Evolutionary conservation across 2,113 vertebrate genomes (phyloP), one percentile per base, ranked within the genome.

Genomic region (Plestiodon gilberti): DNA sequence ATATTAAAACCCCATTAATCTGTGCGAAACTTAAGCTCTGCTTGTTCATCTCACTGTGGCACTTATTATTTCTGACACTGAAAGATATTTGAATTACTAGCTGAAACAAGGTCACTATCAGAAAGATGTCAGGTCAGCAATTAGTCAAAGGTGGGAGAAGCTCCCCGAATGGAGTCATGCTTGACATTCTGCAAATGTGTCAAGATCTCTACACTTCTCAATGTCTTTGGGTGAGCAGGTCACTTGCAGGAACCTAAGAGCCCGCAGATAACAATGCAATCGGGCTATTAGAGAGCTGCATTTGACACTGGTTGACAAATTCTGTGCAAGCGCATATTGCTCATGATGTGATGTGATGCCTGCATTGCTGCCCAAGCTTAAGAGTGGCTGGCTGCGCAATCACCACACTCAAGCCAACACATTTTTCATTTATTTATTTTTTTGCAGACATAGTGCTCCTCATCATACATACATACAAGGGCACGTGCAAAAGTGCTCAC

Each of bases 1-100:
- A 96, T 96, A 97, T 98, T 97, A 98, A 98, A 98, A 96, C 95
- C 97, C 97, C 97, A 97, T 98, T 98, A 98, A 98, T 98, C 97
- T 98, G 96, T 94, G 84, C 96, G 97, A 97, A 95, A 94, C 96
- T 96, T 95, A 94, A 94, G 92, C 97, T 96, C 93, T 94, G 96
- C 96, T 96, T 97, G 96, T 96, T 96, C 96, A 94, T 96, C 94
- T 96, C 92, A 13, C 81, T 87, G 93, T 93, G 93, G 92, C 35
- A 84, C 95, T 96, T 95, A 96, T 96, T 96, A 96, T 93, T 96
- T 95, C 95, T 96, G 96, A 96, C 96, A 95, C 93, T 91, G 95
- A 95, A 94, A 96, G 95, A 96, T 92, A 94, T 92, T 94, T 93
- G 95, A 95, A 95, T 96, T 94, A 94, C 94, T 94, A 90, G 95